Evolutionary conservation across 2,888 invertebrate species (phyloP), one percentile per base, ranked within the genome.

Genomic region (Ophion ventricosus): DNA sequence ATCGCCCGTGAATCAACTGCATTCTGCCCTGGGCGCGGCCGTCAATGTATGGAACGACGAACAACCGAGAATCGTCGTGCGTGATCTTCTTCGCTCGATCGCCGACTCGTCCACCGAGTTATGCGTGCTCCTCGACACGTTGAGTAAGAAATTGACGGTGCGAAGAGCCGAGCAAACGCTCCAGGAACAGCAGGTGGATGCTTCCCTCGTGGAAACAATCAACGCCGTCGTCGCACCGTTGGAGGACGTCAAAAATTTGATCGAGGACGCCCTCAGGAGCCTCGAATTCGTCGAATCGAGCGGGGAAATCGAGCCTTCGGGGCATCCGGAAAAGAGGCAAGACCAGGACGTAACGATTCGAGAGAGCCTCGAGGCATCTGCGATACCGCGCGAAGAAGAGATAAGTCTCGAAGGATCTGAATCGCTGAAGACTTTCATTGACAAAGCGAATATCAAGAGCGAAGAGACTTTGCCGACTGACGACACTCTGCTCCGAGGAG

Each of bases 351-450:
- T 82, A n/a, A 82, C 77, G 26, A 54, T 73, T 7, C 56, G 80
- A 49, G 74, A 80, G 20, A 61, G n/a, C 57, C 23, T 67, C 1
- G 43, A 74, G 54, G 20, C 43, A 25, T 7, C 92, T 95, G 14
- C 94, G 94, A 85, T 95, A 95, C 92, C 66, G 25, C 17, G 49
- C 10, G 56, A 73, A 66, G 63, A 81, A 23, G 77, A 73, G 40
- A 69, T 63, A 10, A 70, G 43, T 63, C 17, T 43, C 3, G 35
- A 67, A 59, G 63, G 79, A 64, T 49, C n/a, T n/a, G 59, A 78
- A 25, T 26, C 74, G 23, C 8, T 43, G 43, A 59, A 23, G 57
- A 75, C 74, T 73, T 72, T 79, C 11, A 56, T 59, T 0, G 56
- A 64, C 35, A 70, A 43, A 10, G 20, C 67, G 23, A 70, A 73